Evolutionary conservation across 2,797 vertebrate genomes (phyloP).

Genomic region (Okamejei kenojei): DNA sequence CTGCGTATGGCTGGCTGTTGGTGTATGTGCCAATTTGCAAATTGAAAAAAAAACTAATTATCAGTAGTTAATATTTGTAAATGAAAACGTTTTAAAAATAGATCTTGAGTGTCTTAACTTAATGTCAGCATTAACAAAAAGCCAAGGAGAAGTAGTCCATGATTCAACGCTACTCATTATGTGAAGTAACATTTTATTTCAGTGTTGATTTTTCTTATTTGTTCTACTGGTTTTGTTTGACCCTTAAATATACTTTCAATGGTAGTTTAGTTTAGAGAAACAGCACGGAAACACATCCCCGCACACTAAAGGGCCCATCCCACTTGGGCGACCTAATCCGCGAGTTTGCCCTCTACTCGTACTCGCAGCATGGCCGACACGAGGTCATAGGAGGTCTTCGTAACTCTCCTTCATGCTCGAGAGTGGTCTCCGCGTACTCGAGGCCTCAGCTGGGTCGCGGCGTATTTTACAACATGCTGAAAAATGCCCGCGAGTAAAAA

Average conservation of each 20-base stretch:
- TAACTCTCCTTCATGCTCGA: no score
- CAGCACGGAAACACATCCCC: no score
- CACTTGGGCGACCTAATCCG: no score
- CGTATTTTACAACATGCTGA: no score
- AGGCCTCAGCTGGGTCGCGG: no score
- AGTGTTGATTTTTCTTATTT: constrained; percentile 12
- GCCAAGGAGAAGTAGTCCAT: background rate
- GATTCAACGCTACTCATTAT: background rate
- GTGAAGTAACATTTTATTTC: background rate
- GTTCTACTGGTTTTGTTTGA: background rate
- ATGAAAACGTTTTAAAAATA: background rate
- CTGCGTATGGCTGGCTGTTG: background rate
- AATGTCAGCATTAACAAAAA: background rate
- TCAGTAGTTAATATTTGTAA: background rate
- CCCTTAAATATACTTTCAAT: background rate
- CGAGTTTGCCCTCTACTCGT: no score
- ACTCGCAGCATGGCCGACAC: no score
- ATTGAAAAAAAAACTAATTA: constrained; percentile 18
- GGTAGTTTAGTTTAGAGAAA: no score
- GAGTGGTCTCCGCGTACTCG: no score
- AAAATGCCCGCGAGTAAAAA: no score
- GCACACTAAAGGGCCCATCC: no score
- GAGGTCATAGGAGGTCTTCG: no score
- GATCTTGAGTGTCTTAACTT: constrained; percentile 13
- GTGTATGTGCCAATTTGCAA: background rate